These are phyloP conservation scores for Stictonetta naevosa DNA, from an alignment of 2,113 vertebrate species.

Conservation along the genomic window DNA sequence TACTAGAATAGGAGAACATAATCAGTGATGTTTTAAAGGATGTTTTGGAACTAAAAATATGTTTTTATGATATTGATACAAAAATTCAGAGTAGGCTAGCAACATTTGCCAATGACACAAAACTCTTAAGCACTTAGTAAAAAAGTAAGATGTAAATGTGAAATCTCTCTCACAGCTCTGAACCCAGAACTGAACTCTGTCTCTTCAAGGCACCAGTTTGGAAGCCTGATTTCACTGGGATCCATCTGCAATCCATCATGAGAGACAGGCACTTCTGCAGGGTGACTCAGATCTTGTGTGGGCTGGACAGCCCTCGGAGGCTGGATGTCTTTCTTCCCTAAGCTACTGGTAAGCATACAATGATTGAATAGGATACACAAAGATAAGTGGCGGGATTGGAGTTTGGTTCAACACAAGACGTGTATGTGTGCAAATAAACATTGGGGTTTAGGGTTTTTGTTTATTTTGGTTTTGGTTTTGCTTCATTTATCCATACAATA, in stretches of 20 bases:
- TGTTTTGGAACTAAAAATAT: not conserved
- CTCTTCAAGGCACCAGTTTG: not conserved
- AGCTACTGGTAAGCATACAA: not conserved
- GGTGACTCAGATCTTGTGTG: not conserved
- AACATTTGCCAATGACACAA: not conserved
- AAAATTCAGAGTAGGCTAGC: not conserved
- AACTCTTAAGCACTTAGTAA: not conserved
- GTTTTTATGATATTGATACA: not conserved
- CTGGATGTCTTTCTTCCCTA: not conserved
- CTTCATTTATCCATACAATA: not conserved
- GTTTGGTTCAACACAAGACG: not conserved
- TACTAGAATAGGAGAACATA: not conserved
- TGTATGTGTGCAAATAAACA: accelerated
- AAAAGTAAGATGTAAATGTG: not conserved
- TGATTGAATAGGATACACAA: not conserved
- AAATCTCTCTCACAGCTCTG: not conserved
- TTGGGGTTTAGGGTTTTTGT: not conserved
- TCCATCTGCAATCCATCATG: not conserved
- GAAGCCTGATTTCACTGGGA: not conserved
- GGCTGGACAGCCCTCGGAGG: not conserved
- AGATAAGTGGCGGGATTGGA: not conserved
- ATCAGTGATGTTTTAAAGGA: not conserved
- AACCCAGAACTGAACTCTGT: not conserved
- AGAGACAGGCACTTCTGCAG: not conserved
- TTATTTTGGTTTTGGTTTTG: not conserved